phyloP scores from a whole-genome alignment of 2,113 vertebrate genomes.

The Ptilonorhynchus violaceus region DNA sequence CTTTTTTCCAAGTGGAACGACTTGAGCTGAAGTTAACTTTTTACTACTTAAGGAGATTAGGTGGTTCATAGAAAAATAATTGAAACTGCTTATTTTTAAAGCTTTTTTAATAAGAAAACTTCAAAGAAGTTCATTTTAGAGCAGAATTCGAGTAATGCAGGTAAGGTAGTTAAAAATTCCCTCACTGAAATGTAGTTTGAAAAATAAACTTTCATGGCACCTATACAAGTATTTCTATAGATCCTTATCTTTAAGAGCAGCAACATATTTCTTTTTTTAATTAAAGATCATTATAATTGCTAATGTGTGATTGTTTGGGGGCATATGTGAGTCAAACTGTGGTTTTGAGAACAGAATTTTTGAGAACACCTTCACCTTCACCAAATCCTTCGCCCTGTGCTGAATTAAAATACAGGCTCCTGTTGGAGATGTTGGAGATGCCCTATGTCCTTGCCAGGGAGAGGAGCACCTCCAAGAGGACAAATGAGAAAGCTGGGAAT shows the following conservation, averaged over 20 bases:
- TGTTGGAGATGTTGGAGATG: not conserved
- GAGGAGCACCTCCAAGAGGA: conserved; percentile 36
- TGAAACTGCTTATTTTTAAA: conserved; percentile 52
- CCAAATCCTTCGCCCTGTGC: not conserved
- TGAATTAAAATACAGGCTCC: not conserved
- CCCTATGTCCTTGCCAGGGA: not conserved
- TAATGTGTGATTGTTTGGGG: conserved; percentile 54
- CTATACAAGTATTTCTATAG: conserved; percentile 60
- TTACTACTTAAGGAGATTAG: conserved; percentile 34
- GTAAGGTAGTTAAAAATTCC: conserved; percentile 37
- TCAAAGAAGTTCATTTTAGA: conserved; percentile 49
- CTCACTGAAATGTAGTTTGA: conserved; percentile 22
- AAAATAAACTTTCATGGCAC: conserved; percentile 47
- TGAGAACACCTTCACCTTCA: conserved; percentile 38
- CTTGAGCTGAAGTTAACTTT: conserved; percentile 33
- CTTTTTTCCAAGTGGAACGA: not conserved
- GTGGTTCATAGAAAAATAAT: conserved; percentile 41
- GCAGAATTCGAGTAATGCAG: conserved; percentile 4
- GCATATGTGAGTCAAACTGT: conserved; percentile 52
- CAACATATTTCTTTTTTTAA: conserved; percentile 56
- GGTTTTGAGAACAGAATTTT: not conserved
- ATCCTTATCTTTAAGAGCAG: conserved; percentile 57
- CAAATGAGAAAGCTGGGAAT: not conserved
- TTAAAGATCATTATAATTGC: conserved; percentile 64
- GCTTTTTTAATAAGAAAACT: conserved; percentile 58